Conservation (phyloP, 2,113 vertebrate species). For the Puffinus mauretanicus region DNA sequence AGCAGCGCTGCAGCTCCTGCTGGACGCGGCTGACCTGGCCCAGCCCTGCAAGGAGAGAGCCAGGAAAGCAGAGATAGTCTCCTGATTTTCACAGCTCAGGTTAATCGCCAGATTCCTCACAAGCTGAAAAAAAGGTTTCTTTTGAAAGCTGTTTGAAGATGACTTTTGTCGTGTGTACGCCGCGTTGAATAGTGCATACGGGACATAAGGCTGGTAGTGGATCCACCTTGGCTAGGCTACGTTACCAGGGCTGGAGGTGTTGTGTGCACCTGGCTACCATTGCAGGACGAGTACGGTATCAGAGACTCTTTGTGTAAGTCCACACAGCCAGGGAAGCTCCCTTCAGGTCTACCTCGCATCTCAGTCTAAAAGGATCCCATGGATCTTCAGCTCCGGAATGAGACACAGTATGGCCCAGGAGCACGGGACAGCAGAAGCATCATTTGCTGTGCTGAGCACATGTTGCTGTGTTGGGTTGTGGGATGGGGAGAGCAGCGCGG, state of each 20-base stretch:
- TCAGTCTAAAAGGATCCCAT: neutral
- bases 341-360: neutral
- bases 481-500: neutral
- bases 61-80: neutral
- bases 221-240: neutral
- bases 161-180: neutral
- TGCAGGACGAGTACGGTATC: neutral
- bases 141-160: neutral
- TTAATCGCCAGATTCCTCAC: neutral
- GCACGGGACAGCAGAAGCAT: fast-evolving
- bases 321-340: neutral
- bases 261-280: neutral
- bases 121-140: neutral
- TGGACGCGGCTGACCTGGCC: neutral
- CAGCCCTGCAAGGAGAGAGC: neutral
- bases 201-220: neutral
- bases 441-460: neutral
- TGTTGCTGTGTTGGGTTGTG: neutral
- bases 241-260: neutral
- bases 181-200: fast-evolving
- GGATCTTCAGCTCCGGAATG: neutral
- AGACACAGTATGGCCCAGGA: neutral
- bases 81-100: neutral
- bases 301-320: neutral
- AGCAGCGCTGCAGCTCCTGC: neutral